Percentiles rank a stretch among this genome's conserved stretches.
These are phyloP conservation scores for Tragelaphus buxtoni DNA, from an alignment of 2,113 vertebrate species.

Conservation along the genomic window DNA sequence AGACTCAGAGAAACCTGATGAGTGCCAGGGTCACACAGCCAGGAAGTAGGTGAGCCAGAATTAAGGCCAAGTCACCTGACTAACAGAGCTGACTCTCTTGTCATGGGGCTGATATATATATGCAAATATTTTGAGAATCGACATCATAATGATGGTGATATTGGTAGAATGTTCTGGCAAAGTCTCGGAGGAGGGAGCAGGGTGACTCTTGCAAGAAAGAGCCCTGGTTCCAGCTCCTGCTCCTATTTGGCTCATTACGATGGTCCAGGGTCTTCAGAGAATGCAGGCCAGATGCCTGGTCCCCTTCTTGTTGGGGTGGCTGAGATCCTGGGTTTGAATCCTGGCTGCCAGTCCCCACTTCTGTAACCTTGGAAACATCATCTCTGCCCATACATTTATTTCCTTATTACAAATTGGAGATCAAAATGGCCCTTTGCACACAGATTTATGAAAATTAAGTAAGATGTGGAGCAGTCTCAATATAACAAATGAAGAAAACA, in stretches of 20 bases:
- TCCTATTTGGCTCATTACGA: neutral
- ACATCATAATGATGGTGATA: neutral
- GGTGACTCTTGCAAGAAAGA: neutral
- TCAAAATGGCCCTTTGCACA: neutral
- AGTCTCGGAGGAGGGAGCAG: neutral
- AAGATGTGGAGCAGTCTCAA: neutral
- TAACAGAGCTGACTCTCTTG: neutral
- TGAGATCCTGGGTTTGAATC: neutral
- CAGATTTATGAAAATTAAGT: neutral
- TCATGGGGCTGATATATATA: neutral
- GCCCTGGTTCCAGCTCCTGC: neutral
- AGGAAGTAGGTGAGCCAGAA: neutral
- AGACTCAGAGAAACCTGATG: neutral
- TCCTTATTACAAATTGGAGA: neutral
- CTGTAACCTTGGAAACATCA: neutral
- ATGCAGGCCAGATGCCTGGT: neutral
- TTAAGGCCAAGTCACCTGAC: neutral
- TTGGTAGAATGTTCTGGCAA: neutral
- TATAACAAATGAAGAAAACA: neutral
- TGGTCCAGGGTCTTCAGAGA: neutral
- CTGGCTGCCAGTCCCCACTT: rapidly evolving
- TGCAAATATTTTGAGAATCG: neutral
- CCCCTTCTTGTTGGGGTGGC: neutral
- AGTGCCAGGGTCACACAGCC: neutral
- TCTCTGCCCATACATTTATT: neutral